Base-by-base conservation (phyloP, 2,888 invertebrate species). In the Tyria jacobaeae region DNA sequence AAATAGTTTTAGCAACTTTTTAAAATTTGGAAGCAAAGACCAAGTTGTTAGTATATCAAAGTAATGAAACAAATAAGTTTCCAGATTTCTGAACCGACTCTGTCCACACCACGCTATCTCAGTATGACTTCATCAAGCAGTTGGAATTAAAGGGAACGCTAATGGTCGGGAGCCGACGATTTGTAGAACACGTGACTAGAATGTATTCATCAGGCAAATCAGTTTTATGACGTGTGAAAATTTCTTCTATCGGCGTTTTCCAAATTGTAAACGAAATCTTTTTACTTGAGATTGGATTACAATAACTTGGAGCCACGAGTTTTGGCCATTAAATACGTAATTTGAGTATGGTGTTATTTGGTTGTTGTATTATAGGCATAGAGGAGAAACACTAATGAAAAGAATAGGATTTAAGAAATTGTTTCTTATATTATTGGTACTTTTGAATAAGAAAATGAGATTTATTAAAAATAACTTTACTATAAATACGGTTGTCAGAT, bases 101-200 rank as follows among this genome's bases (percentile, higher is more conserved):
- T n/a, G n/a, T n/a, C n/a, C n/a, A n/a, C n/a, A 52, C 64, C 57
- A 58, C 73, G 78, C n/a, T n/a, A 78, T 79, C 73, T 73, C 68
- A n/a, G 64, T 71, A 73, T 82, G 82, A 84, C 79, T 85, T 84
- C 82, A 87, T 86, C 81, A 83, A 76, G 75, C 82, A 82, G 77
- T 80, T 77, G 63, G 69, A 76, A 70, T 73, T 62, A 75, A 76
- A 78, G 72, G 73, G 68, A 73, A 78, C 73, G 64, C 68, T 72
- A 70, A 73, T 76, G 66, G 76, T 66, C 73, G 75, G 76, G 76
- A 81, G 79, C 82, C 82, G 77, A 78, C 79, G 82, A 80, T 78
- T 79, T 78, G 72, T 71, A 66, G 55, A 58, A 72, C 66, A 79
- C 84, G 84, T 85, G 85, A 81, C 78, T 35, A 58, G 85, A 83